Conservation (phyloP, 2,113 vertebrate genomes). For the Crotalus helleri region DNA sequence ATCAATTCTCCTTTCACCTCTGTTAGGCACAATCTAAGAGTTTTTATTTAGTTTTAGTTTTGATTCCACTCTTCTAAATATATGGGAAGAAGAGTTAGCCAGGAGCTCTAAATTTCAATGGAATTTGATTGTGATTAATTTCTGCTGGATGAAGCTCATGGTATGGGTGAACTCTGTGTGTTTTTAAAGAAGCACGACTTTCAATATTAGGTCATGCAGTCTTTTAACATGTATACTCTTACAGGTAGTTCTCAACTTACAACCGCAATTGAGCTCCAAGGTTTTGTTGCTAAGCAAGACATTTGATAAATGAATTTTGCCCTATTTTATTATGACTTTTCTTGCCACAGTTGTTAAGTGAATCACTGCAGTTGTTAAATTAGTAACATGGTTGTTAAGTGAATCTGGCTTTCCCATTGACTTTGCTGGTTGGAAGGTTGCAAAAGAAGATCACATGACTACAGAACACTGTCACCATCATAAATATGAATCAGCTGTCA, state of each 20-base stretch:
- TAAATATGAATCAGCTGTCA: neutral
- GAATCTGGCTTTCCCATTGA: neutral
- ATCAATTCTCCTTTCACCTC: neutral
- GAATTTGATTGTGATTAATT: neutral
- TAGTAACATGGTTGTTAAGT: neutral
- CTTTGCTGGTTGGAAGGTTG: neutral
- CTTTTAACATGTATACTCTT: slow-evolving; percentile 16
- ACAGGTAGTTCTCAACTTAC: neutral
- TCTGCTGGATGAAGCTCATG: neutral
- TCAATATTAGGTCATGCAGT: neutral
- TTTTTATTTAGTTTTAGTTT: neutral
- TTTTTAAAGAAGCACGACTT: neutral
- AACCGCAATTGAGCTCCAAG: neutral
- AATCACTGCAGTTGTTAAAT: neutral
- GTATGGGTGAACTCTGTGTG: no score
- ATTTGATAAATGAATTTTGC: neutral
- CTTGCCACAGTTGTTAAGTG: neutral
- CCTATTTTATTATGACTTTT: neutral
- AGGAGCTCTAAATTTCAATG: neutral
- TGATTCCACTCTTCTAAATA: neutral
- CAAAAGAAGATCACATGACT: neutral
- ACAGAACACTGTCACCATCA: neutral
- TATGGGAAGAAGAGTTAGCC: neutral
- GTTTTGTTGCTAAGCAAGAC: neutral
- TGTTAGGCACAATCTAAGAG: neutral